Evolutionary conservation across 2,797 vertebrate species (phyloP).

Genomic region (Aphelocoma californica): DNA sequence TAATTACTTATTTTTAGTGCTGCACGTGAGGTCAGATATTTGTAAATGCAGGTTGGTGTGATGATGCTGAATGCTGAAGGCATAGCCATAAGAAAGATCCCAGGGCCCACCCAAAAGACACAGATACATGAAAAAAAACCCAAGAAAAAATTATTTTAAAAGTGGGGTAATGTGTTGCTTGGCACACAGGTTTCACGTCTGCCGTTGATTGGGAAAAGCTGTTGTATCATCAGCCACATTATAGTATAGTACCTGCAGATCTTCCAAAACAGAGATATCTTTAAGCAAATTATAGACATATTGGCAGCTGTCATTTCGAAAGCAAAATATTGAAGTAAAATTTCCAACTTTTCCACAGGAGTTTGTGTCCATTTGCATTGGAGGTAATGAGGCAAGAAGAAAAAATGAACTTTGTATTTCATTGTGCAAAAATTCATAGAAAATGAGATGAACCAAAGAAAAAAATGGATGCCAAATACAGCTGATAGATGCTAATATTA

Average conservation of each 20-base stretch:
- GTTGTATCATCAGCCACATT: background rate
- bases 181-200: background rate
- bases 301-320: background rate
- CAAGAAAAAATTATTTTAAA: background rate
- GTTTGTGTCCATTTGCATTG: background rate
- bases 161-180: background rate
- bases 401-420: background rate
- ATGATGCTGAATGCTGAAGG: background rate
- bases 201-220: background rate
- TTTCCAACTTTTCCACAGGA: background rate
- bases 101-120: background rate
- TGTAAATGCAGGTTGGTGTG: background rate
- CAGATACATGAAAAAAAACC: background rate
- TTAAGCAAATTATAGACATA: background rate
- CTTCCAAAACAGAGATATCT: constrained; percentile 4
- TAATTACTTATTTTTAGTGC: background rate
- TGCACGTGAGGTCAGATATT: rapidly evolving
- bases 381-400: background rate
- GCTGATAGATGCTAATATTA: background rate
- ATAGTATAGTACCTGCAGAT: background rate
- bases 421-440: background rate
- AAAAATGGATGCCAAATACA: background rate
- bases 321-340: background rate
- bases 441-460: background rate
- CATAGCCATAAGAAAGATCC: background rate